Base-by-base conservation (phyloP, 2,797 vertebrate genomes). In the Hyperoplus lanceolatus region DNA sequence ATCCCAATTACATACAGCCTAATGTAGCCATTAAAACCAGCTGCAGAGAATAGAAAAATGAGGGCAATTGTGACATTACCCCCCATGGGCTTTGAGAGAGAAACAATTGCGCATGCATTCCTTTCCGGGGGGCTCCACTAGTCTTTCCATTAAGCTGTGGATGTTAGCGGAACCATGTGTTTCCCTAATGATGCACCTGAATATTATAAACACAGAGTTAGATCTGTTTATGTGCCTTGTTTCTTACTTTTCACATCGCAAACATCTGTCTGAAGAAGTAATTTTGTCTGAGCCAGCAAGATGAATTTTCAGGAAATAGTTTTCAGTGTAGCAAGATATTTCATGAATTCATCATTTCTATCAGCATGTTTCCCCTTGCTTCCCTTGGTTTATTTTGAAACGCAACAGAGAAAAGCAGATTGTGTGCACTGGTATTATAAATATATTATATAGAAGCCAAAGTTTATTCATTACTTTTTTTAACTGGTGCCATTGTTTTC, bases 41-140 rank as follows among this genome's bases (percentile, higher is more conserved):
- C 79, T 82, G 63, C 63, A 73, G 69, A 73, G 71, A 84, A 76
- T 82, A 81, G 67, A 65, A 29, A 81, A 83, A 81, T 54, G 54
- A 73, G 77, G 79, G 76, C 69, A 73, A 77, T 65, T 68, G 71
- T 86, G 82, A 76, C 77, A 66, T 72, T 48, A 9, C 18, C 63
- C 59, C 59, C 75, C 38, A 1, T 53, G 76, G 74, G 75, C 61
- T 82, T 76, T 70, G 77, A 62, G 53, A 68, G 61, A 67, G 73
- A 80, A 73, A 83, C 70, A 48, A 82, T 81, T 65, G 84, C 72
- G 61, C 2, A 36, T 53, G 53, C 46, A 14, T 59, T 63, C 48
- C 12, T 57, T 63, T 48, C 84, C 74, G 9, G 66, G 66, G 41
- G 66, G 80, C 56, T 79, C 60, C 62, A 64, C 16, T 49, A 14